Evolutionary conservation across 2,113 vertebrate species (phyloP).

Genomic region (Picathartes gymnocephalus): DNA sequence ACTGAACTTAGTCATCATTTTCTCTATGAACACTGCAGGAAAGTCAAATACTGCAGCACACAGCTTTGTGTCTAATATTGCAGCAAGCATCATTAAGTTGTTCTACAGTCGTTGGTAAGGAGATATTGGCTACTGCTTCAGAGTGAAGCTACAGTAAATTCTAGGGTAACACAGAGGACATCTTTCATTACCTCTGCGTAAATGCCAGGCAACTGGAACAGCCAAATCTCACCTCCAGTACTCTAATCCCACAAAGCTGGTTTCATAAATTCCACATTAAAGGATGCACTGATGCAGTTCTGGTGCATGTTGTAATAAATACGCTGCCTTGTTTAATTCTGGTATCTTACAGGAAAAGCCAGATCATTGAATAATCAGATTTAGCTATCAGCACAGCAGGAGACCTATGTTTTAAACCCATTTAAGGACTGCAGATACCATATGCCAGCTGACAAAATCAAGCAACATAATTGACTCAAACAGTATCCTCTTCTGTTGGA

Average conservation of each 20-base stretch:
- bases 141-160: background rate
- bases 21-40: background rate
- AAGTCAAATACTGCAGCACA: background rate
- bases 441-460: constrained; percentile 65
- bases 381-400: constrained; percentile 65
- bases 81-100: background rate
- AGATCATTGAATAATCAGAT: constrained; percentile 71
- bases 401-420: constrained; percentile 63
- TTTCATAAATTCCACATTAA: constrained; percentile 52
- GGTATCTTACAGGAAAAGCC: constrained; percentile 61
- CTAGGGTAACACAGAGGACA: background rate
- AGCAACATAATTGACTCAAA: constrained; percentile 60
- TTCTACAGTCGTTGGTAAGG: background rate
- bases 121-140: background rate
- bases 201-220: background rate
- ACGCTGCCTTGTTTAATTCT: constrained; percentile 52
- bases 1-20: background rate
- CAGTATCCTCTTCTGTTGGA: constrained; percentile 10
- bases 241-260: constrained; percentile 26
- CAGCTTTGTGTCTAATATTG: background rate
- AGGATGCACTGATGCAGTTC: background rate
- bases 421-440: constrained; percentile 62
- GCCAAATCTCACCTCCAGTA: background rate
- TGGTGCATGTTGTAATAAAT: constrained; percentile 20
- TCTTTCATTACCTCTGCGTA: background rate